Conservation (phyloP, 2,888 invertebrate genomes). For the Caenorhabditis afra region DNA sequence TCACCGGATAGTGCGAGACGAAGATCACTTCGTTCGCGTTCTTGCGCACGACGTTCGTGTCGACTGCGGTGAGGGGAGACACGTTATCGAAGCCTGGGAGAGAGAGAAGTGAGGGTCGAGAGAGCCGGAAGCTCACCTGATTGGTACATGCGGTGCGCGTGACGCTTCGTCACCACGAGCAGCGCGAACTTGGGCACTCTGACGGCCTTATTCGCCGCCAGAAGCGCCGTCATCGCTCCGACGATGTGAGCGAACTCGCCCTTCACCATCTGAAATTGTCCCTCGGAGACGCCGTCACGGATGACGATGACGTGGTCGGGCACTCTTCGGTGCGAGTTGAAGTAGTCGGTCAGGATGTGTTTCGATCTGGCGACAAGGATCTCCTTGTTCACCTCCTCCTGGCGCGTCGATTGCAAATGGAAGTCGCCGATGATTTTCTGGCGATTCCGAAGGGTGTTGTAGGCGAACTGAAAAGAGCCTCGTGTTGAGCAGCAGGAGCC, state of each 20-base stretch:
- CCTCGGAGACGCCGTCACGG: constrained; percentile 68
- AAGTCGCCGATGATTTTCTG: constrained; percentile 66
- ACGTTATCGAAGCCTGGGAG: constrained; percentile 48
- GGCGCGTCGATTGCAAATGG: constrained; percentile 56
- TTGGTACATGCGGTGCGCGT: constrained; percentile 68
- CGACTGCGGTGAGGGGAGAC: constrained; percentile 67
- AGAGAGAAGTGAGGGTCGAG: background rate
- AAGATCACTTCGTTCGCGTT: constrained; percentile 67
- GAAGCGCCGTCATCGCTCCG: background rate
- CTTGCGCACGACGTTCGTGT: constrained; percentile 61
- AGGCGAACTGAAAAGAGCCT: constrained; percentile 56
- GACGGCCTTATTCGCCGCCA: constrained; percentile 35
- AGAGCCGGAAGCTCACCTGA: background rate
- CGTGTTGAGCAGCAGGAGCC: background rate
- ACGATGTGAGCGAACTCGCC: constrained; percentile 55
- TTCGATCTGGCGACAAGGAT: constrained; percentile 52
- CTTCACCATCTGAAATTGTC: constrained; percentile 61
- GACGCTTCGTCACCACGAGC: constrained; percentile 72
- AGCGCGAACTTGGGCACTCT: constrained; percentile 58
- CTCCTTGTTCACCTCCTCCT: constrained; percentile 56
- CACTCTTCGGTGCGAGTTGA: constrained; percentile 17
- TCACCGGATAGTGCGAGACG: constrained; percentile 16
- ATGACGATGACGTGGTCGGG: constrained; percentile 59
- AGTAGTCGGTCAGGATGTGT: constrained; percentile 56
- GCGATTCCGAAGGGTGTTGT: constrained; percentile 54